Evolutionary conservation across 2,797 vertebrate genomes (phyloP).

Genomic region (Smutsia temminckii): DNA sequence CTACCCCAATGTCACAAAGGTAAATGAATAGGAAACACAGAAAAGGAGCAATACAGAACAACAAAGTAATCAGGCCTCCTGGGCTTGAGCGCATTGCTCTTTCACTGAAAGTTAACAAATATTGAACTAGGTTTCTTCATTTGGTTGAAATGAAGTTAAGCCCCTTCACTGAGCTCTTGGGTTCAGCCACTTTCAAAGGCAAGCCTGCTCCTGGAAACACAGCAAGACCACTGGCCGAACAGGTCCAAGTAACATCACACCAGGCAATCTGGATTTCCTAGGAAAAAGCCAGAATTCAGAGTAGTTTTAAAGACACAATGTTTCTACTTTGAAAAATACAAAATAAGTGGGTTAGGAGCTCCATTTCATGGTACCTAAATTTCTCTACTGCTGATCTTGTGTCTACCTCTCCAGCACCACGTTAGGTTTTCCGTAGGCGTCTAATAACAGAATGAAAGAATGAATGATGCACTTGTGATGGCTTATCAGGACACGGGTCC

Average conservation of each 20-base stretch:
- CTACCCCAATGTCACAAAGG: rapidly evolving
- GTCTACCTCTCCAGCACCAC: rapidly evolving
- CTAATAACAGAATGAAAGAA: not conserved
- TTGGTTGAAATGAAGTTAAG: not conserved
- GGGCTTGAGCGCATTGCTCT: not conserved
- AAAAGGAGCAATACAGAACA: not conserved
- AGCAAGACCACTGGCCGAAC: not conserved
- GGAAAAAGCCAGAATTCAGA: slow-evolving; percentile 23
- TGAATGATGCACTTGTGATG: not conserved
- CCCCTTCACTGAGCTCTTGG: not conserved
- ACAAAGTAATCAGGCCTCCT: too few species aligned
- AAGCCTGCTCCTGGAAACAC: not conserved
- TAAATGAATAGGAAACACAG: not conserved
- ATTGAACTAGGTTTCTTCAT: not conserved
- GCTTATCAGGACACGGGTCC: not conserved
- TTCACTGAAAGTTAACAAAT: too few species aligned
- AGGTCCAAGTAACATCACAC: not conserved
- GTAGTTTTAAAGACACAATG: not conserved
- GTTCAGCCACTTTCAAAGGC: not conserved
- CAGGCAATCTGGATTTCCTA: not conserved
- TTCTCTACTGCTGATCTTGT: too few species aligned
- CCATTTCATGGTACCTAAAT: not conserved
- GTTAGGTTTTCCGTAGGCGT: not conserved
- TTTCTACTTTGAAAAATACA: not conserved
- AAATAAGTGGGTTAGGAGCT: not conserved